Percentiles rank a stretch among this genome's conserved stretches.
phyloP scores from a whole-genome alignment of 2,797 vertebrate genomes.

The Epinephelus coioides region DNA sequence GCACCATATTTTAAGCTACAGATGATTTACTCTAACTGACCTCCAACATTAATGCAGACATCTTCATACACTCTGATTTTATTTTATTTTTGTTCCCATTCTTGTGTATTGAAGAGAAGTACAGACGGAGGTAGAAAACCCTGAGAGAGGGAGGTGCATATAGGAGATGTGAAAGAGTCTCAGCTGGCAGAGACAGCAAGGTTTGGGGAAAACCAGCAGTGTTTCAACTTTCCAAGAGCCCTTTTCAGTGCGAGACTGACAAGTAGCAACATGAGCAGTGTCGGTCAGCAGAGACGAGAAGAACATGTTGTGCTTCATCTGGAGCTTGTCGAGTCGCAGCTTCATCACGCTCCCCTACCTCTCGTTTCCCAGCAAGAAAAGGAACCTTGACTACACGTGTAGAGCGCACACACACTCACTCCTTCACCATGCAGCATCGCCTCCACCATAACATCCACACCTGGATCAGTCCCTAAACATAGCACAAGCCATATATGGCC shows the following conservation, averaged over 20 bases:
- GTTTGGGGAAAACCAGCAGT: background rate
- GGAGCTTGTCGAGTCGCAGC: constrained; percentile 20
- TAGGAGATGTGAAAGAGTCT: background rate
- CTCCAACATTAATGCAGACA: background rate
- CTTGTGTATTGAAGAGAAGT: background rate
- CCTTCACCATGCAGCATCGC: background rate
- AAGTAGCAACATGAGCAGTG: constrained; percentile 7
- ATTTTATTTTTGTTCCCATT: background rate
- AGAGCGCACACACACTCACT: background rate
- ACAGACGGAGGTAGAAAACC: background rate
- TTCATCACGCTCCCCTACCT: background rate
- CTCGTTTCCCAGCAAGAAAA: constrained; percentile 3
- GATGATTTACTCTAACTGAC: background rate
- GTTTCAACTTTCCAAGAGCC: constrained; percentile 1
- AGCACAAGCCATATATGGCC: background rate
- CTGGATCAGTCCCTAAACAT: background rate
- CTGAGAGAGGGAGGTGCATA: background rate
- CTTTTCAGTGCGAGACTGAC: constrained; percentile 15
- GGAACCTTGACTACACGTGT: background rate
- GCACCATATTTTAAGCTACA: background rate
- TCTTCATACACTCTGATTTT: background rate
- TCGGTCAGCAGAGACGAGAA: constrained; percentile 19
- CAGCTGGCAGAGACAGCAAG: background rate
- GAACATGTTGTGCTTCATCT: constrained; percentile 23
- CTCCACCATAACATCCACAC: background rate